Percentiles rank a stretch among this genome's conserved stretches.
Evolutionary conservation across 1,140 invertebrate species (phyloP).

Genomic region (Dufourea novaeangliae): DNA sequence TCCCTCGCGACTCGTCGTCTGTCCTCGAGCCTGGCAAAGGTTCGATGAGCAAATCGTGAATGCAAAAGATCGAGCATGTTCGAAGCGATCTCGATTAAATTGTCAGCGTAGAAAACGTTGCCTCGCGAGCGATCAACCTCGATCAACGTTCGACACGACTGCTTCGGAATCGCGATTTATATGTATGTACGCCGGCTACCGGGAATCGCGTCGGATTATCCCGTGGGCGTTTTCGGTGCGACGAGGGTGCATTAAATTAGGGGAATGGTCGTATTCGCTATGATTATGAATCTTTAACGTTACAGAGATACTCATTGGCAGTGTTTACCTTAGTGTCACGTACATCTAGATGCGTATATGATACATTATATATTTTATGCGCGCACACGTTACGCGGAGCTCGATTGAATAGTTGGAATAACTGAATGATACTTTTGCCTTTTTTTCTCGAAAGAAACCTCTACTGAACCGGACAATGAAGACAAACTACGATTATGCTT

Average conservation of each 20-base stretch:
- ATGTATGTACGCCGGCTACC: neutral
- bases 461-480: no score
- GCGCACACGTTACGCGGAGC: constrained; percentile 49
- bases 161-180: constrained; percentile 45
- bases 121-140: constrained; percentile 4
- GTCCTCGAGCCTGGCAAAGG: no score
- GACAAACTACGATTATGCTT: no score
- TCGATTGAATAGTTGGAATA: constrained; percentile 38
- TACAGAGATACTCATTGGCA: constrained; percentile 46
- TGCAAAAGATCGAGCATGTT: no score
- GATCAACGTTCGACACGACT: constrained; percentile 18
- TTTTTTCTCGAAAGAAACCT: neutral
- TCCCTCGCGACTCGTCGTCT: neutral
- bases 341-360: constrained; percentile 60
- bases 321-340: constrained; percentile 52
- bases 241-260: constrained; percentile 56
- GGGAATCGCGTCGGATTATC: neutral
- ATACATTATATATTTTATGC: constrained; percentile 54
- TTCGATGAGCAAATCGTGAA: no score
- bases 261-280: constrained; percentile 52
- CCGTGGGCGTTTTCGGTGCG: constrained; percentile 12
- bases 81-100: neutral
- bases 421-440: neutral
- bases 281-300: constrained; percentile 51
- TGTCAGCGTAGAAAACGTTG: no score